Evolutionary conservation across 2,113 vertebrate species (phyloP).

Genomic region (Notothenia coriiceps): DNA sequence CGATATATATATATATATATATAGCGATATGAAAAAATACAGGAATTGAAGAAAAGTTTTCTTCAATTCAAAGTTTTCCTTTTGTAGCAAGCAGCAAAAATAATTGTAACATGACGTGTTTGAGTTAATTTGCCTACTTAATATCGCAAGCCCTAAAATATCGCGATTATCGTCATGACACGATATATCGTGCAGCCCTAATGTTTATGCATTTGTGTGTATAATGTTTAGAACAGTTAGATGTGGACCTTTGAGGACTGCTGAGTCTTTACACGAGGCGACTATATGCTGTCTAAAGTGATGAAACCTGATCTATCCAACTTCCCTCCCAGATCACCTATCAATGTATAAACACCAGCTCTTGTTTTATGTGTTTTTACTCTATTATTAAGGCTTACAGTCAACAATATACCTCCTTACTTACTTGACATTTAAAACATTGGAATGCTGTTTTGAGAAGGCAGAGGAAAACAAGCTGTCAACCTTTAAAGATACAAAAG

Average conservation of each 20-base stretch:
- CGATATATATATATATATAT: too few relatives aligned
- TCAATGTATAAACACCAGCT: background rate
- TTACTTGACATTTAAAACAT: constrained; percentile 7
- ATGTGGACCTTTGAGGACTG: constrained; percentile 27
- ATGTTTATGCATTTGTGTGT: background rate
- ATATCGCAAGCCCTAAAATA: too few relatives aligned
- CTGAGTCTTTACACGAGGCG: constrained; percentile 44
- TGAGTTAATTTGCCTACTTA: too few relatives aligned
- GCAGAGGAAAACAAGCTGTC: constrained; percentile 4
- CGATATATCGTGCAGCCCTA: too few relatives aligned
- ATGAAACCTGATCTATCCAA: constrained; percentile 26
- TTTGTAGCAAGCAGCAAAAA: too few relatives aligned
- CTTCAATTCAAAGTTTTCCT: too few relatives aligned
- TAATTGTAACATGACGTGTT: too few relatives aligned
- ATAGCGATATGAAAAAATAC: too few relatives aligned
- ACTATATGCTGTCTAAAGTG: constrained; percentile 43
- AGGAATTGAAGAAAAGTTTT: too few relatives aligned
- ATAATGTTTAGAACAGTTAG: constrained; percentile 39
- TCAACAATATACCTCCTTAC: background rate
- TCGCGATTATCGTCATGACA: too few relatives aligned
- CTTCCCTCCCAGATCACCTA: constrained; percentile 20
- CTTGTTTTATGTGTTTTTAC: constrained; percentile 16
- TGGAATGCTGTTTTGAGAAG: background rate
- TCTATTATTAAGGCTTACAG: background rate
- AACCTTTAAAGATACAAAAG: constrained; percentile 8